Evolutionary conservation across 2,113 vertebrate species (phyloP), one percentile per base, ranked within the genome.

Genomic region (Rhadina sibilatrix): DNA sequence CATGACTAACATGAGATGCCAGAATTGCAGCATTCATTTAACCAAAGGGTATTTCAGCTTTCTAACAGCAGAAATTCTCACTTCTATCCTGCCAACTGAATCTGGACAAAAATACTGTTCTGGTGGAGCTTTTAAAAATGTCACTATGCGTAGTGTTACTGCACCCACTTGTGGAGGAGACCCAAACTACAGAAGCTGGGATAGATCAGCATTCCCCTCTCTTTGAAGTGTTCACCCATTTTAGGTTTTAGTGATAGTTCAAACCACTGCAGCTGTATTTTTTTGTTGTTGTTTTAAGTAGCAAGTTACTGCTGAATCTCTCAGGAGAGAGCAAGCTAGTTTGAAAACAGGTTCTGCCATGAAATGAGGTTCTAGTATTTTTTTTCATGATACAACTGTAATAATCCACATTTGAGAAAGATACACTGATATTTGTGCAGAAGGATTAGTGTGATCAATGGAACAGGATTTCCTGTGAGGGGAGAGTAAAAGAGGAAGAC

Each of bases 101-200:
- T 70, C 59, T 38, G 70, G 50, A 49, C 74, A 79, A 53, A 53
- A 59, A 8, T 23, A 24, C 23, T 56, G 66, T 38, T 91, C 80
- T 47, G 25, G 30, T 83, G 70, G 12, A 80, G 40, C 64, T 57
- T 75, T 21, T 28, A 4, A 49, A 77, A 64, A 46, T 68, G 30
- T 42, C 10, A 5, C 54, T 63, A 5, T 81, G 9, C 0, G 0
- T 20, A 30, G 94, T 53, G 72, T 81, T 81, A 68, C 33, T 93
- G 90, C 93, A 82, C 96, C 94, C 90, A 84, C 96, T 95, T 84
- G 96, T 96, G 96, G 93, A 90, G 44, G 59, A 92, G 35, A n/a
- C 60, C 15, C 37, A 44, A 90, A 94, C 33, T 93, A 53, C 90
- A 68, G 42, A 69, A 63, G 21, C 38, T 63, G 63, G 42, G 49